Conservation (phyloP, 2,797 vertebrate species). For the Buceros bicornis region DNA sequence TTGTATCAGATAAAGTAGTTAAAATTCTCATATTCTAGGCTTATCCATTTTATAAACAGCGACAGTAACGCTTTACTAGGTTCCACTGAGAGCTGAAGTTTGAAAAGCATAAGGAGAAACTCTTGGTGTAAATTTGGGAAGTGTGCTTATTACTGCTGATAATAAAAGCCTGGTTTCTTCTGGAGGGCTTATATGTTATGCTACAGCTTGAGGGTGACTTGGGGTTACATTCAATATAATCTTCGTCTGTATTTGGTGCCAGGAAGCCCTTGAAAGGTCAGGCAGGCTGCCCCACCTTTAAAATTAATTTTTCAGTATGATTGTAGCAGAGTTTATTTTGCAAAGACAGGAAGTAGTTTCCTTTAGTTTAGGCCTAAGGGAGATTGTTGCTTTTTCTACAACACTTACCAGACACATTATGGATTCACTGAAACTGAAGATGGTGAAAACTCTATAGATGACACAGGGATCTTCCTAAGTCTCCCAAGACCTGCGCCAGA, state of each 20-base stretch:
- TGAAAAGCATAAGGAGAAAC: background rate
- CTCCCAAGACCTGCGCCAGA: background rate
- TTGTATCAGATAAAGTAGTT: background rate
- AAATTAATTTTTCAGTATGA: background rate
- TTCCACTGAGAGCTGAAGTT: slow-evolving; percentile 11
- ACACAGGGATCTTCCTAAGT: background rate
- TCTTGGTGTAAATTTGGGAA: background rate
- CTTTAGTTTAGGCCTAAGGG: background rate
- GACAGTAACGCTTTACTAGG: background rate
- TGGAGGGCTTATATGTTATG: background rate
- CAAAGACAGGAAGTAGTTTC: background rate
- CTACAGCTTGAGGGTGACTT: background rate
- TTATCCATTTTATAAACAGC: background rate
- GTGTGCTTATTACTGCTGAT: background rate
- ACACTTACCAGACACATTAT: background rate
- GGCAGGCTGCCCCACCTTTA: background rate
- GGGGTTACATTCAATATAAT: background rate
- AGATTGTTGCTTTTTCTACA: background rate
- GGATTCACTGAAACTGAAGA: background rate
- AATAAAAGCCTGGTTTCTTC: background rate
- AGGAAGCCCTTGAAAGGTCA: background rate
- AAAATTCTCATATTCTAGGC: background rate
- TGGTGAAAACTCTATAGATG: background rate
- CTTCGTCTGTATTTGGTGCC: background rate
- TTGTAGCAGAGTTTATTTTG: background rate